Evolutionary conservation across 1,140 invertebrate species (phyloP).

Genomic region (Atopsyche davidsoni): DNA sequence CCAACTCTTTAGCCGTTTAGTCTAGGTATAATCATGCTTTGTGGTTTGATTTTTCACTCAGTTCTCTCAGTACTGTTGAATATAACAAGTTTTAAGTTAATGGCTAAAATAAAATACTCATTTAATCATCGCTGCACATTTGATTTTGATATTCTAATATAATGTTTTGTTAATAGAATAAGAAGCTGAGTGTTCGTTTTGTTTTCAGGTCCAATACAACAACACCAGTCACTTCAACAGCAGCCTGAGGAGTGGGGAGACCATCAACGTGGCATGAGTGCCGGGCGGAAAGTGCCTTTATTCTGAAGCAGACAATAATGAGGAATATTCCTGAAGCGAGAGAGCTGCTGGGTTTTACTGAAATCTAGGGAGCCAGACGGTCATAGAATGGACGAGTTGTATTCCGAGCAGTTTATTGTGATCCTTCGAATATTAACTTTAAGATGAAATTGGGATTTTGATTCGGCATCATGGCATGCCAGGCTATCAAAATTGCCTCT

Average conservation of each 20-base stretch:
- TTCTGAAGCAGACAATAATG: slow-evolving; percentile 8
- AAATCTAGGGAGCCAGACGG: slow-evolving; percentile 6
- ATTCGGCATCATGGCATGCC: no score
- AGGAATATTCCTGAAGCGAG: slow-evolving; percentile 4
- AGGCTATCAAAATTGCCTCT: no score
- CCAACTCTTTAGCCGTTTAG: no score
- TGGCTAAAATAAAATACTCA: no score
- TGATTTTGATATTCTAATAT: no score
- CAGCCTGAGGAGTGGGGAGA: slow-evolving; percentile 20
- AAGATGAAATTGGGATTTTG: background rate
- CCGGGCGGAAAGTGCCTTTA: background rate
- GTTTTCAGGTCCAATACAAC: slow-evolving; percentile 23
- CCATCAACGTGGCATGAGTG: slow-evolving; percentile 20
- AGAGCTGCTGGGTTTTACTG: slow-evolving; percentile 9
- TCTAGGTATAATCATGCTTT: no score
- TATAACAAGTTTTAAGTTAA: no score
- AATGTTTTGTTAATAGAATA: no score
- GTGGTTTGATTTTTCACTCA: no score
- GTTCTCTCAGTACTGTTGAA: no score
- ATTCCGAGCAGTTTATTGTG: background rate
- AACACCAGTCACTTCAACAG: slow-evolving; percentile 22
- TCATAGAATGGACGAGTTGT: background rate
- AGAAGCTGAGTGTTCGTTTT: no score
- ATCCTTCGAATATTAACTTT: background rate
- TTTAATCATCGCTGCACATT: no score